Evolutionary conservation across 2,797 vertebrate species (phyloP).

Genomic region (Muscicapa striata): DNA sequence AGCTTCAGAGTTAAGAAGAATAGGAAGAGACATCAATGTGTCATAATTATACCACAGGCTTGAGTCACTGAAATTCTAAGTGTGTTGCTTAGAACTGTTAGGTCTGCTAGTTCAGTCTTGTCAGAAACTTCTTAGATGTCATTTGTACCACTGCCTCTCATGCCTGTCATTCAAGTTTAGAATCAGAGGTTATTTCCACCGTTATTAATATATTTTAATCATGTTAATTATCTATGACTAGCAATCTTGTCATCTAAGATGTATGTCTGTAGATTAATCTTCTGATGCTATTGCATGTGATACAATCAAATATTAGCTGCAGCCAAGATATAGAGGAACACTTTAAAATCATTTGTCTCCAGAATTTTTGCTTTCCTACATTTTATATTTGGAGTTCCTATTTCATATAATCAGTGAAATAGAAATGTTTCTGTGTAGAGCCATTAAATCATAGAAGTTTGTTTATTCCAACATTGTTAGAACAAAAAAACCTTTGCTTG

Average conservation of each 20-base stretch:
- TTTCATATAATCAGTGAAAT: not conserved
- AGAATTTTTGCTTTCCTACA: not conserved
- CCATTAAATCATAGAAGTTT: not conserved
- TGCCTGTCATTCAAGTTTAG: not conserved
- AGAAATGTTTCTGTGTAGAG: not conserved
- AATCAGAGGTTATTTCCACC: not conserved
- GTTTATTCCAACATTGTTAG: not conserved
- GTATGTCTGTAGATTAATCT: not conserved
- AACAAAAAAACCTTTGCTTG: not conserved
- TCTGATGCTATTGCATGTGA: not conserved
- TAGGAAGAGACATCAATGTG: not conserved
- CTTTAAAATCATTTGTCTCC: not conserved
- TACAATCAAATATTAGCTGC: not conserved
- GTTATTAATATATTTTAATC: not conserved
- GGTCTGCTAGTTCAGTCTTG: not conserved
- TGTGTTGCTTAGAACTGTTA: not conserved
- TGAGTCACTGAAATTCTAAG: not conserved
- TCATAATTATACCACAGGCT: not conserved
- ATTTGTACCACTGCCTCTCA: not conserved
- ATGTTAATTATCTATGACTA: not conserved
- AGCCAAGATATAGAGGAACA: not conserved
- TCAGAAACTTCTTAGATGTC: not conserved
- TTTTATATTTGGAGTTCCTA: not conserved
- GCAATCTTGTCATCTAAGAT: not conserved
- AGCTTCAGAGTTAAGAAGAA: not conserved